These are phyloP conservation scores for Lycodopsis pacificus DNA, from an alignment of 2,797 vertebrate species.

Conservation along the genomic window DNA sequence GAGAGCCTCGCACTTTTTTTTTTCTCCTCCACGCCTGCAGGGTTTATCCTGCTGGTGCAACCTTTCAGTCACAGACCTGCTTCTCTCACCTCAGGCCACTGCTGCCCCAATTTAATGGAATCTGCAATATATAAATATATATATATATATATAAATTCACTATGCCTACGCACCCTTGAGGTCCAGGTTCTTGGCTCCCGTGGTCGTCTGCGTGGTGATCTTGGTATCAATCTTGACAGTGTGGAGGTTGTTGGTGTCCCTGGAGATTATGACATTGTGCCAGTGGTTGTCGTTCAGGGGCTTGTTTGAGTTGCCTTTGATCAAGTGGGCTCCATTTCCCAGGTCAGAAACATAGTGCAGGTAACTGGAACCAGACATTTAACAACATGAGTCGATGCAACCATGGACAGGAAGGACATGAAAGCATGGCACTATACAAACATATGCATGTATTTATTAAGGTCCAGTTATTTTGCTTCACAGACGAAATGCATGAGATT, in stretches of 20 bases:
- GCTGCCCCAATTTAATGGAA: slow-evolving; percentile 39
- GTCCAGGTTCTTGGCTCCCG: slow-evolving; percentile 95
- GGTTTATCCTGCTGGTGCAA: slow-evolving; percentile 30
- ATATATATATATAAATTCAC: background rate
- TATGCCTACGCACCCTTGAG: slow-evolving; percentile 88
- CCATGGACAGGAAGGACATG: background rate
- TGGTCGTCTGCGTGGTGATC: slow-evolving; percentile 94
- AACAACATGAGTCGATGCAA: slow-evolving; percentile 17
- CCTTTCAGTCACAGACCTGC: slow-evolving; percentile 27
- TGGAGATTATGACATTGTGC: slow-evolving; percentile 97
- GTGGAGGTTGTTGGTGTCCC: slow-evolving; percentile 96
- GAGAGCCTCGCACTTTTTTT: slow-evolving; percentile 5
- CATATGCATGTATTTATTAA: background rate
- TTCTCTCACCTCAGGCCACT: slow-evolving; percentile 26
- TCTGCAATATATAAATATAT: background rate
- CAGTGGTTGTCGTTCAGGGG: slow-evolving; percentile 98
- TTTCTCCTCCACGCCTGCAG: slow-evolving; percentile 14
- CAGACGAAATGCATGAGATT: background rate
- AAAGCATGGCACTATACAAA: background rate
- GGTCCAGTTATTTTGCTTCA: background rate
- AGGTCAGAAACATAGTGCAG: slow-evolving; percentile 97
- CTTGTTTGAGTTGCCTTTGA: slow-evolving; percentile 98
- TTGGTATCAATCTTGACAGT: slow-evolving; percentile 98
- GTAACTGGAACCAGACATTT: slow-evolving; percentile 83
- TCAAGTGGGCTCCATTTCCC: slow-evolving; percentile 96